phyloP scores from a whole-genome alignment of 2,113 vertebrate species.

The Syngnathus floridae region DNA sequence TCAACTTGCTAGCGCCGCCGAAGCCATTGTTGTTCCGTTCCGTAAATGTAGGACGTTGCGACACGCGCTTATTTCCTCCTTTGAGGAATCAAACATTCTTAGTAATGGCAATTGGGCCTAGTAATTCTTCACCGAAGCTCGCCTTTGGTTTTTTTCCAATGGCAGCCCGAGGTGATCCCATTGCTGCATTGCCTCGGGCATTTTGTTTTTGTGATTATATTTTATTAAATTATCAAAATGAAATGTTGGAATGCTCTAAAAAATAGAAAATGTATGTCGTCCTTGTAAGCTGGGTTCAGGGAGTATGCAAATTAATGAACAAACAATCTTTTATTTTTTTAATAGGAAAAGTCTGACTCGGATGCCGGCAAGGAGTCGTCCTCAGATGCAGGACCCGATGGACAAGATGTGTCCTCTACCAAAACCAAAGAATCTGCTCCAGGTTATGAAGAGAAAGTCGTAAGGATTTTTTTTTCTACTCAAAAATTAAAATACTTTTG shows the following conservation, averaged over 20 bases:
- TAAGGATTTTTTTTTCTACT: constrained; percentile 52
- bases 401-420: constrained; percentile 75
- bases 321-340: neutral
- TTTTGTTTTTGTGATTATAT: no score
- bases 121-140: constrained; percentile 17
- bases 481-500: neutral
- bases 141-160: constrained; percentile 44
- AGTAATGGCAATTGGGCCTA: neutral
- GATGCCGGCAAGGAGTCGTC: constrained; percentile 69
- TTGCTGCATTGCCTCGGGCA: no score
- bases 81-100: neutral
- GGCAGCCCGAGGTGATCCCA: no score
- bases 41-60: neutral
- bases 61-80: neutral
- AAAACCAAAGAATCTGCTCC: constrained; percentile 75
- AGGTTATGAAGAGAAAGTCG: constrained; percentile 97
- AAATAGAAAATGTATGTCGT: no score
- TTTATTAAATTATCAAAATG: no score
- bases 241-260: no score
- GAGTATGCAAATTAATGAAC: no score
- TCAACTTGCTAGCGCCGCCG: neutral
- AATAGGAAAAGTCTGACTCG: constrained; percentile 54
- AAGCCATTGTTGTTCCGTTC: neutral
- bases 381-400: constrained; percentile 74
- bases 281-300: no score